phyloP scores from a whole-genome alignment of 2,888 invertebrate genomes.

The Alcis repandata region DNA sequence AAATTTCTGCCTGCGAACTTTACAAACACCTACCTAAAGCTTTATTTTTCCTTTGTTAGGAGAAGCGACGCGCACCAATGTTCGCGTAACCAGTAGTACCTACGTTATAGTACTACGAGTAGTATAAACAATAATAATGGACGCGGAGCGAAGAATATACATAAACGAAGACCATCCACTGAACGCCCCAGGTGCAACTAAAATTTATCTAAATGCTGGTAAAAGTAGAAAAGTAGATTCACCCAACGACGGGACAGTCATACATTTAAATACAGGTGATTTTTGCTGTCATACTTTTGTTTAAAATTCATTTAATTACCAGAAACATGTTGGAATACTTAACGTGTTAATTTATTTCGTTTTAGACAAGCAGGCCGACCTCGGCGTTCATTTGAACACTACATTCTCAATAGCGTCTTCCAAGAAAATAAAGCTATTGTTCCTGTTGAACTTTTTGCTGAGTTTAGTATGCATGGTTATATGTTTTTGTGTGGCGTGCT shows the following conservation, averaged over 20 bases:
- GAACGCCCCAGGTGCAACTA: conserved; percentile 77
- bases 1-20: conserved; percentile 69
- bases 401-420: conserved; percentile 82
- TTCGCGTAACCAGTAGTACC: conserved; percentile 62
- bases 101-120: conserved; percentile 55
- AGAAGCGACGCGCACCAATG: conserved; percentile 72
- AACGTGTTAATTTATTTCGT: conserved; percentile 51
- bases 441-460: conserved; percentile 78
- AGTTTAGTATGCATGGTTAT: conserved; percentile 75
- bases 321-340: conserved; percentile 15
- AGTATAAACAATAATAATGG: conserved; percentile 67
- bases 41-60: conserved; percentile 82
- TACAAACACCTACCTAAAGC: conserved; percentile 56
- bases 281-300: conserved; percentile 38
- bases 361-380: conserved; percentile 78
- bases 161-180: conserved; percentile 77
- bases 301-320: neutral
- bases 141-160: conserved; percentile 76
- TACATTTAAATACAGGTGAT: conserved; percentile 82
- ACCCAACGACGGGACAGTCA: conserved; percentile 73
- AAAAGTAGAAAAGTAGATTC: conserved; percentile 72
- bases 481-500: conserved; percentile 75
- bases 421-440: conserved; percentile 81
- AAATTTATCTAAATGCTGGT: conserved; percentile 80
- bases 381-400: conserved; percentile 81